Base-by-base conservation (phyloP, 2,888 invertebrate genomes). In the Nasonia oneida region DNA sequence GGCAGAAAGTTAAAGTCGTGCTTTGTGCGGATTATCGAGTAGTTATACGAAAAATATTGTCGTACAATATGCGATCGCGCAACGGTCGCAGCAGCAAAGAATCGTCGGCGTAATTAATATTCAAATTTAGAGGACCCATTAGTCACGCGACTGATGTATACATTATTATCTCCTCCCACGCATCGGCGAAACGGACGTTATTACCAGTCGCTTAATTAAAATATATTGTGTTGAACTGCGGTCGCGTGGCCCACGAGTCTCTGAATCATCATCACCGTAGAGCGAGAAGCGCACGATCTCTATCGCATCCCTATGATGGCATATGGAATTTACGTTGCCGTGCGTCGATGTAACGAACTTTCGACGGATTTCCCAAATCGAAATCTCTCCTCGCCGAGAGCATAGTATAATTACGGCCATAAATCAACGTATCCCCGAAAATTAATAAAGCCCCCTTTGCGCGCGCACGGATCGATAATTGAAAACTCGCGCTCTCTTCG, bases 321-420 rank as follows among this genome's bases (percentile, higher is more conserved):
- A 76, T 70, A 81, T 81, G 81, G 77, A 18, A 73, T 67, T 71
- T 71, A 61, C 81, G 77, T 79, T 84, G 71, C 29, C 29, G 29
- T 29, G 29, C 29, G 29, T 29, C 29, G 29, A 3, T 5, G 53
- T 18, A 53, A 67, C 67, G 29, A 14, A 67, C 33, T 29, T 67
- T 29, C 14, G 67, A 67, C 47, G 12, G 47, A 47, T 47, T 47
- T 47, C 10, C 10, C 47, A 47, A 42, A 8, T 42, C 42, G 42
- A 42, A 47, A 47, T 47, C 47, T 12, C 47, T 47, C 47, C 47
- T 10, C 12, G 50, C 15, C 14, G 15, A 18, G n/a, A n/a, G 37
- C 37, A 37, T 5, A 3, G 4, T 37, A 37, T 37, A 37, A 37
- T 37, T 37, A 4, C 37, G 37, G n/a, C 4, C 1, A 61, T 61